Evolutionary conservation across 2,797 vertebrate genomes (phyloP), one percentile per base, ranked within the genome.

Genomic region (Crocodylus rhombifer): DNA sequence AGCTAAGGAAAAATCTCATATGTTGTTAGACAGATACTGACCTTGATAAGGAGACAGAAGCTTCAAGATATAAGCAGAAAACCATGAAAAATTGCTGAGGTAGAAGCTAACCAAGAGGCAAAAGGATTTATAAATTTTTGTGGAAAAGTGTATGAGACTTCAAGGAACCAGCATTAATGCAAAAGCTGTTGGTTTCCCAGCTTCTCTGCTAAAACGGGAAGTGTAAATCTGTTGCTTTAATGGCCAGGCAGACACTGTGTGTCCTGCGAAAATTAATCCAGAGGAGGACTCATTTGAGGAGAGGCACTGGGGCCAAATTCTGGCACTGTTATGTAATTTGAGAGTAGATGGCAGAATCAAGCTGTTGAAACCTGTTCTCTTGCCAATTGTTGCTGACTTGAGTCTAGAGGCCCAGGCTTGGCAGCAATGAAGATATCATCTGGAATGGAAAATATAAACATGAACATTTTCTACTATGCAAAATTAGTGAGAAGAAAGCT

Each of bases 1-100:
- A 26, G 25, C 42, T 79, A 87, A 64, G 76, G n/a, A 89, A 86
- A 89, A 86, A 86, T 14, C 21, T 51, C 6, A 23, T 60, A 6
- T 83, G 2, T 11, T 83, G 86, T 82, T 82, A 84, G 69, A 36
- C 30, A 78, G 73, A 64, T 26, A 14, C 25, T 62, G 58, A 23
- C 14, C 77, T 84, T 67, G 61, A 56, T 81, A 69, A 26, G 6
- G 55, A 65, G 14, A 71, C 7, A 10, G 0, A 26, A 90, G 14
- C 8, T 4, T 81, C 76, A 25, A 26, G 12, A 20, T 64, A n/a
- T 16, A n/a, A 56, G 18, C 14, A n/a, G 25, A 80, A 95, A 84
- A 82, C 18, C 5, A 51, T 58, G 61, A 42, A 36, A n/a, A 84
- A 77, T 36, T 61, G 17, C 11, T 89, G 36, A 58, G 26, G 14